Evolutionary conservation across 53 echinoderm and acorn worm species (phyloP).

Genomic region (Paracentrotus lividus): DNA sequence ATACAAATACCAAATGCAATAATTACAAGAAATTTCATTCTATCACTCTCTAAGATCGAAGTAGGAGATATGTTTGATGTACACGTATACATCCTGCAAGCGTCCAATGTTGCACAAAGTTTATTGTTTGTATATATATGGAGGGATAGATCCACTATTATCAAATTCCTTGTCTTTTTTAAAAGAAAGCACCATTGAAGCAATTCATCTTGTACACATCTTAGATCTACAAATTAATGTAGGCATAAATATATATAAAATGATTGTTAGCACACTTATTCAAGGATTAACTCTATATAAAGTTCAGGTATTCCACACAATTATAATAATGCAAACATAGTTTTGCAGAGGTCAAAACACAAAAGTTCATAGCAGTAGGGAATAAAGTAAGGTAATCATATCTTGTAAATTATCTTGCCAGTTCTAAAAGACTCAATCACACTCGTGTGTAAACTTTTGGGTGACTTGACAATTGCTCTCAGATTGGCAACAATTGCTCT

Average conservation of each 20-base stretch:
- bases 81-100: neutral
- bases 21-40: neutral
- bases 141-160: neutral
- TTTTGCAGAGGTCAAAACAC: neutral
- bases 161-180: neutral
- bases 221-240: too few relatives aligned
- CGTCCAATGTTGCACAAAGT: neutral
- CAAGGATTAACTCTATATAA: neutral
- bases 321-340: too few relatives aligned
- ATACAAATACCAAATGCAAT: neutral
- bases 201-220: neutral
- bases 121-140: neutral
- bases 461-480: too few relatives aligned
- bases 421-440: too few relatives aligned
- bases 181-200: constrained; percentile 24
- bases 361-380: neutral
- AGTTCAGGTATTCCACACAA: too few relatives aligned
- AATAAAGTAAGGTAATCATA: too few relatives aligned
- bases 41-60: neutral
- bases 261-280: neutral
- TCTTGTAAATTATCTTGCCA: too few relatives aligned
- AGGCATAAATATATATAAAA: neutral
- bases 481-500: too few relatives aligned
- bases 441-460: too few relatives aligned
- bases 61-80: neutral